Conservation (phyloP, 2,797 vertebrate species). For the Petrocephalus schoutedeni region DNA sequence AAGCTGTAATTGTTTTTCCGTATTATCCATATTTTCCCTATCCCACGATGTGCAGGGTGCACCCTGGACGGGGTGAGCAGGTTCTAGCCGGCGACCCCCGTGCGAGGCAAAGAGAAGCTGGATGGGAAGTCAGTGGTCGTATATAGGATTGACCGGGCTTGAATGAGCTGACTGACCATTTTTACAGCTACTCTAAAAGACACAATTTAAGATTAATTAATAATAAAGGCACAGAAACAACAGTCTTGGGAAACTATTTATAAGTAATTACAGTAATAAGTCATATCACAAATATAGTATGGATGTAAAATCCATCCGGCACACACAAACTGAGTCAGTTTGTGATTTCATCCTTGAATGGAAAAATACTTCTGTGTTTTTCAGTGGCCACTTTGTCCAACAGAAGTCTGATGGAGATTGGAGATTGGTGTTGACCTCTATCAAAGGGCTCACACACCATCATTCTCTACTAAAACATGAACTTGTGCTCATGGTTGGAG, state of each 20-base stretch:
- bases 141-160: not conserved
- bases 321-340: not conserved
- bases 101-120: too few species aligned
- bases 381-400: not conserved
- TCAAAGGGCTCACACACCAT: not conserved
- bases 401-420: not conserved
- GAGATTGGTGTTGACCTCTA: not conserved
- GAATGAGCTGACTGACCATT: not conserved
- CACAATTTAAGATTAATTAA: not conserved
- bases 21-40: not conserved
- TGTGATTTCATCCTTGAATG: not conserved
- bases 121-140: not conserved
- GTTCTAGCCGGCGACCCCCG: not conserved
- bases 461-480: not conserved
- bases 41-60: not conserved
- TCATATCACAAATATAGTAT: conserved; percentile 15
- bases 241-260: not conserved
- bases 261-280: conserved; percentile 10
- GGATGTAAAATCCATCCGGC: not conserved
- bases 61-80: not conserved
- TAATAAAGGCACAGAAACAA: not conserved
- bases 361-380: not conserved
- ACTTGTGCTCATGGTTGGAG: not conserved
- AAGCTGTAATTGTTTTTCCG: not conserved
- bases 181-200: not conserved